phyloP scores from a whole-genome alignment of 2,113 vertebrate genomes.

The Silurus asotus region DNA sequence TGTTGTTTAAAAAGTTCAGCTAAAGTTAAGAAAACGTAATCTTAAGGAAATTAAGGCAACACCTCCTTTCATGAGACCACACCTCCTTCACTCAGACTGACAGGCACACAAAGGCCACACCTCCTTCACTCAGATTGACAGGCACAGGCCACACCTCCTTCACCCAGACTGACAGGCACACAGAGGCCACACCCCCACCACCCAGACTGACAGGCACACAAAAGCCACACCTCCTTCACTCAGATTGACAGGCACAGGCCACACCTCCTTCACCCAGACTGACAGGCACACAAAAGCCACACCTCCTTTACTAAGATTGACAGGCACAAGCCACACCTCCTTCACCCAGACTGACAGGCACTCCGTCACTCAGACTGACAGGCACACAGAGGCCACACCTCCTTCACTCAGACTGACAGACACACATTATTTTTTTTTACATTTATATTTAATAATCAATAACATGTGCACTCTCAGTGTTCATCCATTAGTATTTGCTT shows the following conservation, averaged over 20 bases:
- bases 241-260: too few relatives aligned
- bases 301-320: too few relatives aligned
- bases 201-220: too few relatives aligned
- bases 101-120: not conserved
- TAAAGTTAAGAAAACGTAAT: not conserved
- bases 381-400: too few relatives aligned
- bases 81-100: not conserved
- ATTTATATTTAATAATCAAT: not conserved
- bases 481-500: not conserved
- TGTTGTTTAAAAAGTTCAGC: not conserved
- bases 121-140: not conserved
- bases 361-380: not conserved
- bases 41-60: not conserved
- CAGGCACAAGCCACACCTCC: too few relatives aligned
- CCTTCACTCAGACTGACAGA: too few relatives aligned
- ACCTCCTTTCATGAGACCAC: not conserved
- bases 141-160: not conserved
- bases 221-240: too few relatives aligned
- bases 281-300: too few relatives aligned
- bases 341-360: too few relatives aligned
- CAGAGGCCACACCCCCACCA: too few relatives aligned
- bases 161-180: not conserved
- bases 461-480: not conserved
- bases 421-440: too few relatives aligned
- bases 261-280: too few relatives aligned